Evolutionary conservation across 2,888 invertebrate genomes (phyloP).

Genomic region (Phengaris alcon): DNA sequence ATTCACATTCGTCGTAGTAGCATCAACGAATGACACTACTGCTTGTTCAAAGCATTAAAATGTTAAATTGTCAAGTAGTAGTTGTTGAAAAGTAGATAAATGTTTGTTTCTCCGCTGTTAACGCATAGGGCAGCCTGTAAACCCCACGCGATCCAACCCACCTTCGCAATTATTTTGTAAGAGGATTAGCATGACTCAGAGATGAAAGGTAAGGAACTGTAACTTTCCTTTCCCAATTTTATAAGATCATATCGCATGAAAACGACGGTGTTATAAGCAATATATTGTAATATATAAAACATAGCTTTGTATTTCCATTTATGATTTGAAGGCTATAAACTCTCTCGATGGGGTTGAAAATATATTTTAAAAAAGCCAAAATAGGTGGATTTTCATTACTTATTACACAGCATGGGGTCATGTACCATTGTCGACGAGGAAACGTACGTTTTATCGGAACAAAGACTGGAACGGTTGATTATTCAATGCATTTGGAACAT

Average conservation of each 20-base stretch:
- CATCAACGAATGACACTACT: too few relatives aligned
- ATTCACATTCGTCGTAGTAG: too few relatives aligned
- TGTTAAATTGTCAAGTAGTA: neutral
- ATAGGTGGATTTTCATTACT: conserved; percentile 31
- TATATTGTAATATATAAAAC: neutral
- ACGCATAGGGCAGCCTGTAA: neutral
- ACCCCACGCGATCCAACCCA: conserved; percentile 17
- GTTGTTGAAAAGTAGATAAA: conserved; percentile 2
- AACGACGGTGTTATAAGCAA: neutral
- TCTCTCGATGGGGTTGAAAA: neutral
- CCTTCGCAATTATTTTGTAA: conserved; percentile 13
- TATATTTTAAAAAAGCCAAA: neutral
- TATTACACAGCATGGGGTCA: conserved; percentile 40
- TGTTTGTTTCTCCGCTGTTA: neutral
- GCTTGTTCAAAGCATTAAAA: neutral
- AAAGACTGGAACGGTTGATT: conserved; percentile 70
- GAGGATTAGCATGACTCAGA: conserved; percentile 20
- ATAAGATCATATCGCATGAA: neutral
- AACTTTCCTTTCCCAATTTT: conserved; percentile 3
- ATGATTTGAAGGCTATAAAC: neutral
- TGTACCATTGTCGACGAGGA: conserved; percentile 63
- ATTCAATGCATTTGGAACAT: conserved; percentile 68
- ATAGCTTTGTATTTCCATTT: neutral
- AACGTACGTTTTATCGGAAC: conserved; percentile 67
- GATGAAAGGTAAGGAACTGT: conserved; percentile 4